phyloP scores from a whole-genome alignment of 2,888 invertebrate genomes.

The Smittia sp. region DNA sequence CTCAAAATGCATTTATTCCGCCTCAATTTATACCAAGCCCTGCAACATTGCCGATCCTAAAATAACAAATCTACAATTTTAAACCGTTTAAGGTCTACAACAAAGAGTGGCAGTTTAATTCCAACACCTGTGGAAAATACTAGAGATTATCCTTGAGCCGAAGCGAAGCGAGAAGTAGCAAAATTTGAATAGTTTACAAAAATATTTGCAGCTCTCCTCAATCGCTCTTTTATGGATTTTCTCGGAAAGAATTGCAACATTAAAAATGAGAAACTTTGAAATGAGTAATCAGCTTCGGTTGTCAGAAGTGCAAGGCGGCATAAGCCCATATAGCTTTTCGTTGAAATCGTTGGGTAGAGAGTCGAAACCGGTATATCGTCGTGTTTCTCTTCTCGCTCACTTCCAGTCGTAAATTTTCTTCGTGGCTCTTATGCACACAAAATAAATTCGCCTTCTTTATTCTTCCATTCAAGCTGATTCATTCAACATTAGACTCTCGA shows the following conservation, averaged over 20 bases:
- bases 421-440: background rate
- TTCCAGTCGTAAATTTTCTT: background rate
- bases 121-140: constrained; percentile 25
- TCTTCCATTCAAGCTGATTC: too few relatives aligned
- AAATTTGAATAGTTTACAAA: background rate
- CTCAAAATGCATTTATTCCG: too few relatives aligned
- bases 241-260: background rate
- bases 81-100: constrained; percentile 31
- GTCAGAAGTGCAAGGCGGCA: too few relatives aligned
- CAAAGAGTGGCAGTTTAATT: constrained; percentile 11
- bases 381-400: background rate
- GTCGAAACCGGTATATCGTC: background rate
- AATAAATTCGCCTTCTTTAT: too few relatives aligned
- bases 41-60: background rate
- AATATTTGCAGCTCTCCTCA: background rate
- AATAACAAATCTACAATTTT: constrained; percentile 25
- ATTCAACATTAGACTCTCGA: too few relatives aligned
- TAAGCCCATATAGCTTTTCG: background rate
- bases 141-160: background rate
- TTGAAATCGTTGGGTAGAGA: background rate
- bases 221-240: background rate
- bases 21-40: background rate
- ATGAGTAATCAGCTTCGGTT: too few relatives aligned
- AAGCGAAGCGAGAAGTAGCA: background rate
- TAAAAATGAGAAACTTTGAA: background rate